Evolutionary conservation across 2,888 invertebrate species (phyloP).

Genomic region (Andrena trimmerana): DNA sequence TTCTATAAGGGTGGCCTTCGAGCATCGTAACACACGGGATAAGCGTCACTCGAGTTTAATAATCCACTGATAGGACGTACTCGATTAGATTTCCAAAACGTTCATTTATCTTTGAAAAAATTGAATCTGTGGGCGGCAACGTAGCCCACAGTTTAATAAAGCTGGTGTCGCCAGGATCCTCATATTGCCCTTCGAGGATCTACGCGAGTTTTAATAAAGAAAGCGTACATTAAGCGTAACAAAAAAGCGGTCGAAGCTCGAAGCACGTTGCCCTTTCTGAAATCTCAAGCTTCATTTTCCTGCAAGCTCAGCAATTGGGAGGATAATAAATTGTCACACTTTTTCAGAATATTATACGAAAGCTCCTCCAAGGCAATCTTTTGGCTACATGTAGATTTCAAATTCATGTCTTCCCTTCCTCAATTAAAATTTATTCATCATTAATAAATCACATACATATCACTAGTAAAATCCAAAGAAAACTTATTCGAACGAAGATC

Average conservation of each 20-base stretch:
- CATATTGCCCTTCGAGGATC: not conserved
- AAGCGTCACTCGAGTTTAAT: not conserved
- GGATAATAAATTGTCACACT: not conserved
- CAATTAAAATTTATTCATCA: too few relatives aligned
- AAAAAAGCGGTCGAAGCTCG: not conserved
- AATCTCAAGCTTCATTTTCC: not conserved
- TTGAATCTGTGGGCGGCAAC: not conserved
- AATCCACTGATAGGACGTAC: not conserved
- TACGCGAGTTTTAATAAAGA: conserved; percentile 13
- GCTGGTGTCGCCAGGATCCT: not conserved
- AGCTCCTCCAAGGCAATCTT: conserved; percentile 25
- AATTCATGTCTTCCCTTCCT: too few relatives aligned
- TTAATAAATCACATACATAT: too few relatives aligned
- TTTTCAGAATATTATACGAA: not conserved
- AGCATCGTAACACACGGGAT: not conserved
- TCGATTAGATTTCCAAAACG: not conserved
- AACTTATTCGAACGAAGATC: too few relatives aligned
- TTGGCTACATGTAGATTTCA: too few relatives aligned
- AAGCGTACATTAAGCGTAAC: not conserved
- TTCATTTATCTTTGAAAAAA: not conserved
- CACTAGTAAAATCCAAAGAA: too few relatives aligned
- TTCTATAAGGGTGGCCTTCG: not conserved
- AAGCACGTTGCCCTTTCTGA: not conserved
- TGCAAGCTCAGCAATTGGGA: not conserved
- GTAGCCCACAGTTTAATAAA: conserved; percentile 15